phyloP scores from a whole-genome alignment of 1,140 invertebrate genomes.

The Pseudomyrmex gracilis region DNA sequence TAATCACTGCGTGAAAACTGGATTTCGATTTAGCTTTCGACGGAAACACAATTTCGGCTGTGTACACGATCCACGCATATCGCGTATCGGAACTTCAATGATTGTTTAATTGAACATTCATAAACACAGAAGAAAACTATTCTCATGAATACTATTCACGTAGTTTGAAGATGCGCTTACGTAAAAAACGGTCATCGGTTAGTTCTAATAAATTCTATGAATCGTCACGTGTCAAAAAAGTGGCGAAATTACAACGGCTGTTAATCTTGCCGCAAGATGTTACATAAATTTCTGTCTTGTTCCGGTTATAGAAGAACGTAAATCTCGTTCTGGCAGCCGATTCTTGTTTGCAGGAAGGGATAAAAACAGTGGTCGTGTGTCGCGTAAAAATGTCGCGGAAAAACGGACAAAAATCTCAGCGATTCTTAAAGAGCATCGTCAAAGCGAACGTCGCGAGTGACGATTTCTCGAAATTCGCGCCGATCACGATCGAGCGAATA shows the following conservation, averaged over 20 bases:
- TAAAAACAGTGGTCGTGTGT: neutral
- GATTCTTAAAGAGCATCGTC: neutral
- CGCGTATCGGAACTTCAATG: neutral
- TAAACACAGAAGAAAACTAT: neutral
- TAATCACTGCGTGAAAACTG: neutral
- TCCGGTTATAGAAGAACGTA: neutral
- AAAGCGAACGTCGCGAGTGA: neutral
- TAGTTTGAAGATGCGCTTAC: neutral
- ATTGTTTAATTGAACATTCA: neutral
- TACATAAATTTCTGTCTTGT: constrained; percentile 22
- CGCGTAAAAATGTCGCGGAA: constrained; percentile 3
- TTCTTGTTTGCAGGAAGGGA: neutral
- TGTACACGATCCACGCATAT: neutral
- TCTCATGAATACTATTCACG: neutral
- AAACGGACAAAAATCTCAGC: neutral
- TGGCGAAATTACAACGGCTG: neutral
- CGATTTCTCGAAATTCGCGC: constrained; percentile 52
- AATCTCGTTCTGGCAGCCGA: constrained; percentile 31
- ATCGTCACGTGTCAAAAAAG: neutral
- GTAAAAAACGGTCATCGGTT: too few species aligned
- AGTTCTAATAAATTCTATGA: neutral
- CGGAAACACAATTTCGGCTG: neutral
- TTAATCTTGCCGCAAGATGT: neutral
- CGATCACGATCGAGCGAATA: constrained; percentile 38
- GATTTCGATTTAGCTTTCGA: neutral